Base-by-base conservation (phyloP, 2,888 invertebrate species). In the Mythimna lalbum region DNA sequence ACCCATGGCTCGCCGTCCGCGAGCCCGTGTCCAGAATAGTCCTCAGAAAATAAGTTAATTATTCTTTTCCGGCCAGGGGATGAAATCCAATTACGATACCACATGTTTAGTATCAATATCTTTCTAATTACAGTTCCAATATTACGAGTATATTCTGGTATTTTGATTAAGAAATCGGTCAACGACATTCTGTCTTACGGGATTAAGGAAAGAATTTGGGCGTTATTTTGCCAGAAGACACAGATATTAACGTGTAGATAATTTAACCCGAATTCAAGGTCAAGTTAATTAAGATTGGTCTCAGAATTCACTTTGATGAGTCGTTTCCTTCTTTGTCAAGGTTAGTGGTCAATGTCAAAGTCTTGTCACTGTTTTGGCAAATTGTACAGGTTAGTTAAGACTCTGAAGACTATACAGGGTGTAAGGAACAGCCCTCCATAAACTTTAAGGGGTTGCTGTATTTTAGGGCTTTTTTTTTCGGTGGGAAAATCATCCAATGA, bases 281-380 rank as follows among this genome's bases (percentile, higher is more conserved):
- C 57, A 50, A 59, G 47, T 63, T 53, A 63, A 73, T 73, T 78
- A 70, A 73, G 55, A 77, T 73, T 63, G 53, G 73, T 27, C 73
- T 59, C 52, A 27, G 79, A 64, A 23, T 6, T 78, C 36, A 73
- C 39, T 55, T 49, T 50, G 63, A 78, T 75, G 78, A 78, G 59
- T 53, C 23, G 79, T 73, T 75, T 75, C 78, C 73, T 78, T 73
- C 55, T 64, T 33, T 56, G 63, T 27, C 80, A 77, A 69, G 76
- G 80, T 76, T 69, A 33, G 19, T 49, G 52, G 66, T 62, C 75
- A 80, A 74, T 67, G 57, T 47, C 52, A 53, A 21, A 27, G 9
- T 36, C 1, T 62, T 66, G 57, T 53, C 61, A 27, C 10, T 62
- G 1, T 78, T 49, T 61, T 36, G 49, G 33, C 1, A 50, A 59